Percentiles rank a stretch among this genome's conserved stretches.
These are phyloP conservation scores for Solenopsis fugax DNA, from an alignment of 1,140 invertebrate genomes.

Conservation along the genomic window DNA sequence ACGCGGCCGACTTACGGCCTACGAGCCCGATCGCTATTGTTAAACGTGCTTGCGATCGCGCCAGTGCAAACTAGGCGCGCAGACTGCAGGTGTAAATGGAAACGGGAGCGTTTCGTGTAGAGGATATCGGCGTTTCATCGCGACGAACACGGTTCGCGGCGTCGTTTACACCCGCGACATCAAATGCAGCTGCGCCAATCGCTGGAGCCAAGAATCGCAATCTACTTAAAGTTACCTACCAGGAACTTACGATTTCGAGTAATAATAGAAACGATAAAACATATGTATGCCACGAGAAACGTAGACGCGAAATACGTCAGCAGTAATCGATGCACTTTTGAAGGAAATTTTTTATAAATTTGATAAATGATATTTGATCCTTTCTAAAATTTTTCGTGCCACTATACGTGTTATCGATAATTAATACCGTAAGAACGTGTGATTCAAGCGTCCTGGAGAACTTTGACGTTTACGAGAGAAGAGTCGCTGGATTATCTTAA, in stretches of 20 bases:
- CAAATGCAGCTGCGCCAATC: neutral
- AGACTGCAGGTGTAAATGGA: slow-evolving; percentile 40
- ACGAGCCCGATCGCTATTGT: slow-evolving; percentile 27
- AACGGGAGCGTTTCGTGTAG: neutral
- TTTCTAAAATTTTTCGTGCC: neutral
- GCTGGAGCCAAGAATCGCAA: neutral
- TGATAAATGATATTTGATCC: neutral
- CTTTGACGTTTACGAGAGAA: neutral
- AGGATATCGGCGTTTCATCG: slow-evolving; percentile 17
- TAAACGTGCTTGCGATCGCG: neutral
- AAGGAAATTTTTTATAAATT: no score
- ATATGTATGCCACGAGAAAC: neutral
- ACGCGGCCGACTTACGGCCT: slow-evolving; percentile 22
- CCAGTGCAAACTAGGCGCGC: slow-evolving; percentile 11
- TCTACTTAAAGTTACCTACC: no score
- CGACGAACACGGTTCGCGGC: neutral
- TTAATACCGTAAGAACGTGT: neutral
- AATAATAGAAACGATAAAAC: neutral
- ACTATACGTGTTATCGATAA: neutral
- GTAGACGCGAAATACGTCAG: no score
- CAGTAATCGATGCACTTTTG: no score
- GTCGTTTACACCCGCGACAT: neutral
- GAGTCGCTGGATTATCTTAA: neutral
- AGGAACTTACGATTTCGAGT: neutral
- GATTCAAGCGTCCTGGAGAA: neutral